These are phyloP conservation scores for Hiodon tergisus DNA, from an alignment of 2,113 vertebrate species.

Conservation along the genomic window DNA sequence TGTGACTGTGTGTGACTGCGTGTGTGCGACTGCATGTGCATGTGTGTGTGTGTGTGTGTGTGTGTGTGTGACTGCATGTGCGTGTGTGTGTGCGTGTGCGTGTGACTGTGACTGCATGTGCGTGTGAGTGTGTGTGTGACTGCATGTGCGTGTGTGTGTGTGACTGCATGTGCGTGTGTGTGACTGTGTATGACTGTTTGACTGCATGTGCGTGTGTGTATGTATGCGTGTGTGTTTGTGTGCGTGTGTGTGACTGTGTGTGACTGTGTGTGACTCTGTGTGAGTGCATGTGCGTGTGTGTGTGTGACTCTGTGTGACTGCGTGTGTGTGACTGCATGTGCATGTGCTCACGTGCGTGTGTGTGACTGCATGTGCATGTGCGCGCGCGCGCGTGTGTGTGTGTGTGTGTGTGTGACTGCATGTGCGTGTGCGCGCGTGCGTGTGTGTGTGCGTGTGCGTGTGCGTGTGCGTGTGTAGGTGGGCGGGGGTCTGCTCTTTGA, in stretches of 20 bases:
- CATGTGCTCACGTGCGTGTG: not conserved
- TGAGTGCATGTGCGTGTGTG: not conserved
- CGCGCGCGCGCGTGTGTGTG: constrained; percentile 44
- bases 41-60: not conserved
- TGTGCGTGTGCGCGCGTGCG: not conserved
- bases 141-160: too few species aligned
- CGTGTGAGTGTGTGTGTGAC: not conserved
- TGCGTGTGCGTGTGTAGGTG: constrained; percentile 38
- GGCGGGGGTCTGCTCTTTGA: constrained; percentile 52
- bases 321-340: not conserved
- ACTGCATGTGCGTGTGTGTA: too few species aligned
- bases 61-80: too few species aligned
- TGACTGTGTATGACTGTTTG: too few species aligned
- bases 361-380: not conserved
- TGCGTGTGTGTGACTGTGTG: too few species aligned
- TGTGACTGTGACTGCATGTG: constrained; percentile 27
- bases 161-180: too few species aligned
- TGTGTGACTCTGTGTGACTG: not conserved
- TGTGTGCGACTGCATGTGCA: not conserved
- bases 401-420: constrained; percentile 35
- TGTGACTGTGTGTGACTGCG: not conserved
- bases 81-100: constrained; percentile 33
- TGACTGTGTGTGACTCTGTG: not conserved
- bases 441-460: constrained; percentile 38
- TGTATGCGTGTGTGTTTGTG: too few species aligned